These are phyloP conservation scores for Cataglyphis livida DNA, from an alignment of 2,888 invertebrate genomes.

Conservation along the genomic window DNA sequence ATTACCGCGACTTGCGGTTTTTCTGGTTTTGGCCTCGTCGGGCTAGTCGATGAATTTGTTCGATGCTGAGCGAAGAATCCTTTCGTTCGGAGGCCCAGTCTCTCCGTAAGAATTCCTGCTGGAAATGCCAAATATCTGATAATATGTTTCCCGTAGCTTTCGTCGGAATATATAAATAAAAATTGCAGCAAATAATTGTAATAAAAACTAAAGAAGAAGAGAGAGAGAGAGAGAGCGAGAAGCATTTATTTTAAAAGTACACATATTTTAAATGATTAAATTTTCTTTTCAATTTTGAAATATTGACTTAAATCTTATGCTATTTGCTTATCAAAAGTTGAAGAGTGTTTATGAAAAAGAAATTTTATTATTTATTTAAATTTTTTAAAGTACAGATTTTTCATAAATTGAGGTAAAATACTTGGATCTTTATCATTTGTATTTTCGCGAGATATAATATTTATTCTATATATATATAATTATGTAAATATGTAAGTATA, in stretches of 20 bases:
- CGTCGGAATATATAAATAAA: not conserved
- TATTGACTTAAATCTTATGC: not conserved
- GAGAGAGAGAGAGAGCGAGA: not conserved
- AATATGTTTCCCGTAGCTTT: not conserved
- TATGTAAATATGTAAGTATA: not conserved
- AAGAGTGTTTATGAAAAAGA: not conserved
- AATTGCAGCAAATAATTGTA: not conserved
- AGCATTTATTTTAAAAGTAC: not conserved
- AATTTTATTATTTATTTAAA: not conserved
- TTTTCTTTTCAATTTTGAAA: not conserved
- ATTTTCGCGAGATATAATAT: not conserved
- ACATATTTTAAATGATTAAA: not conserved
- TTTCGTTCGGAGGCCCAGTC: constrained; percentile 82
- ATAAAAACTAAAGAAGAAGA: not conserved
- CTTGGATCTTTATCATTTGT: not conserved
- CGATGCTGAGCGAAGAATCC: constrained; percentile 76
- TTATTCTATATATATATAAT: not conserved
- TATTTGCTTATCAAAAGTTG: not conserved
- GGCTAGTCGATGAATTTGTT: constrained; percentile 33
- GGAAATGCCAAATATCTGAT: not conserved
- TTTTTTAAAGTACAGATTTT: not conserved
- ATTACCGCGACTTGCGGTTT: constrained; percentile 69
- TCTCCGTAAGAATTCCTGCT: constrained; percentile 77
- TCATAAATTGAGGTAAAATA: not conserved
- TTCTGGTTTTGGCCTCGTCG: constrained; percentile 69